Percentiles rank a stretch among this genome's conserved stretches.
Evolutionary conservation across 2,888 invertebrate genomes (phyloP).

Genomic region (Agrochola macilenta): DNA sequence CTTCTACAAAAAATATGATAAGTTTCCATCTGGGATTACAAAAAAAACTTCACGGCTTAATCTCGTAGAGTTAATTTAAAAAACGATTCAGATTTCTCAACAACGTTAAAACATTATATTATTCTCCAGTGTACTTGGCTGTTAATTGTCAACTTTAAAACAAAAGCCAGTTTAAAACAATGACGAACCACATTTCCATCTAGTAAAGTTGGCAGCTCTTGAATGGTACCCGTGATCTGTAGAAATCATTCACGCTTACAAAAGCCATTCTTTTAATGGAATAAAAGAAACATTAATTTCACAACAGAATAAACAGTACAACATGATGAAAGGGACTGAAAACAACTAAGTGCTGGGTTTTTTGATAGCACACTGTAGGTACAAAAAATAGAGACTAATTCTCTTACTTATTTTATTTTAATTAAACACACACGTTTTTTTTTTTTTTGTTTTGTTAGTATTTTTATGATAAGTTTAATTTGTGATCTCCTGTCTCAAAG

Average conservation of each 20-base stretch:
- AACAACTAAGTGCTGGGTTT: too few relatives aligned
- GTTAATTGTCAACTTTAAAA: neutral
- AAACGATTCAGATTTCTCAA: neutral
- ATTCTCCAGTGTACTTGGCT: neutral
- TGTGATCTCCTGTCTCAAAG: too few relatives aligned
- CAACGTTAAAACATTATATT: slow-evolving; percentile 24
- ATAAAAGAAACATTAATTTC: slow-evolving; percentile 11
- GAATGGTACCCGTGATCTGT: slow-evolving; percentile 22
- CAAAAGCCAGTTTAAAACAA: slow-evolving; percentile 16
- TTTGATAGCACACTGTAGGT: neutral
- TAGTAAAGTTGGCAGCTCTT: slow-evolving; percentile 10
- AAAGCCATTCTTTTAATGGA: slow-evolving; percentile 31
- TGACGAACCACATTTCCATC: slow-evolving; percentile 7
- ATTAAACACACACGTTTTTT: neutral
- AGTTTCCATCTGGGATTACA: neutral
- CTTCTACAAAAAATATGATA: neutral
- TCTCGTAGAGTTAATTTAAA: slow-evolving; percentile 8
- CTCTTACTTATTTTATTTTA: neutral
- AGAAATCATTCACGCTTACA: slow-evolving; percentile 27
- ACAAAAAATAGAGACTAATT: neutral
- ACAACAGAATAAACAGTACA: neutral
- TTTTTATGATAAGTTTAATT: too few relatives aligned
- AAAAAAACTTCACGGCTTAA: neutral
- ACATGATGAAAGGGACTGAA: neutral
- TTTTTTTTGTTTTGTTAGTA: too few relatives aligned